phyloP scores from a whole-genome alignment of 30 jellyfish, hydroid and myxozoan genomes.

The Aurelia sp. region DNA sequence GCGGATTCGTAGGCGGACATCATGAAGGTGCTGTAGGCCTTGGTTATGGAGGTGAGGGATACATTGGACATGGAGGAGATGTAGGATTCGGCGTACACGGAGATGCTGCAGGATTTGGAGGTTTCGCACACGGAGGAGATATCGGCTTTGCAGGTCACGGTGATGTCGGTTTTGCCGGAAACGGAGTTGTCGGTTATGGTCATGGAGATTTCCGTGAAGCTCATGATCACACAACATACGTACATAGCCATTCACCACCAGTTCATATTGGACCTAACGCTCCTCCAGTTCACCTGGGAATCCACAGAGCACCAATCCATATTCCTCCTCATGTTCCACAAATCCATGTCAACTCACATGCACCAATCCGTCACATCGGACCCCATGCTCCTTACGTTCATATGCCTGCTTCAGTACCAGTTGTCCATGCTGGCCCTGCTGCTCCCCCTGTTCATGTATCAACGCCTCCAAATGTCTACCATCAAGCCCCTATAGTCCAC shows the following conservation, averaged over 20 bases:
- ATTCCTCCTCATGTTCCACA: slow-evolving; percentile 98
- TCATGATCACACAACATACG: slow-evolving; percentile 92
- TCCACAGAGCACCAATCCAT: slow-evolving; percentile 97
- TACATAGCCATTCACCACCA: slow-evolving; percentile 93
- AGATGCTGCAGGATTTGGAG: slow-evolving; percentile 31
- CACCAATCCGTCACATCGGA: slow-evolving; percentile 95
- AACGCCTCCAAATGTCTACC: slow-evolving; percentile 97
- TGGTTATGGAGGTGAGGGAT: slow-evolving; percentile 52
- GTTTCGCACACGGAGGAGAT: slow-evolving; percentile 27
- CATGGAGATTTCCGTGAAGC: slow-evolving; percentile 72
- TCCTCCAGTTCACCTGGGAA: slow-evolving; percentile 97
- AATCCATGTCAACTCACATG: slow-evolving; percentile 95
- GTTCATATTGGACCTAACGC: slow-evolving; percentile 99
- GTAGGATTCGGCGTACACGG: slow-evolving; percentile 15
- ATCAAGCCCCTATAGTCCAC: slow-evolving; percentile 95
- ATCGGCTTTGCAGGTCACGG: slow-evolving; percentile 44
- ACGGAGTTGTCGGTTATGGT: slow-evolving; percentile 42
- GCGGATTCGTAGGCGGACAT: slow-evolving; percentile 5
- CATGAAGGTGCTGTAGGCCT: slow-evolving; percentile 42
- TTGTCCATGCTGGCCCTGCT: slow-evolving; percentile 95
- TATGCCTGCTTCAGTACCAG: slow-evolving; percentile 96
- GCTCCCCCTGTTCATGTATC: slow-evolving; percentile 99
- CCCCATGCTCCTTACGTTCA: slow-evolving; percentile 97
- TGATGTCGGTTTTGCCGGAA: slow-evolving; percentile 36
- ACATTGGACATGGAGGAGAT: slow-evolving; percentile 64